A percentile compares a stretch with the other conserved stretches of the same genome.
Evolutionary conservation across 1,140 invertebrate species (phyloP).

Genomic region (Nautilus pompilius): DNA sequence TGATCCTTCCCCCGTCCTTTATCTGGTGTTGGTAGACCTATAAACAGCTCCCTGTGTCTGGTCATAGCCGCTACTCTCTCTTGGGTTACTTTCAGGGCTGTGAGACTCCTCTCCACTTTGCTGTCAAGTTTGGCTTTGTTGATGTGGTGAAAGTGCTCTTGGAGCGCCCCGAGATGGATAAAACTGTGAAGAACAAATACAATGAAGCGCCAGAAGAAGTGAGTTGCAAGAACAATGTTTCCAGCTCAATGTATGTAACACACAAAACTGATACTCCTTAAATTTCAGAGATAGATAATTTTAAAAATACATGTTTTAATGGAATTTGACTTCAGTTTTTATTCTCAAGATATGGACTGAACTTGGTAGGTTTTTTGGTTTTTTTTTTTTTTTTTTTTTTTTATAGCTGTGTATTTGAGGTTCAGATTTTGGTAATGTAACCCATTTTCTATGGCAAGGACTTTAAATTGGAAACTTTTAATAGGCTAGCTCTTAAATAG

Average conservation of each 20-base stretch:
- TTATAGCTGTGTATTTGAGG: neutral
- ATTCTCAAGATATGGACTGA: neutral
- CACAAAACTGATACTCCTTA: constrained; percentile 6
- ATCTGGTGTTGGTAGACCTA: no score
- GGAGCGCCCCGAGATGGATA: constrained; percentile 75
- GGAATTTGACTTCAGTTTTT: neutral
- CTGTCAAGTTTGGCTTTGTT: constrained; percentile 78
- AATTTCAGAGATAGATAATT: constrained; percentile 21
- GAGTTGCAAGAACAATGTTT: constrained; percentile 7
- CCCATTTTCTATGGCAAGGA: no score
- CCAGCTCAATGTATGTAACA: constrained; percentile 6
- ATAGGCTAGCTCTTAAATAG: no score
- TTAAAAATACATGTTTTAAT: constrained; percentile 4
- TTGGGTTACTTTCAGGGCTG: constrained; percentile 50
- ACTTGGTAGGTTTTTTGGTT: constrained; percentile 1
- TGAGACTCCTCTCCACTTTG: constrained; percentile 90
- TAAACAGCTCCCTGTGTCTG: no score
- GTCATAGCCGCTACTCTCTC: no score
- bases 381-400: constrained; percentile 4
- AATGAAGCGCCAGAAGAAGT: constrained; percentile 63
- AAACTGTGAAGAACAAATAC: constrained; percentile 69
- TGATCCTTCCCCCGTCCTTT: no score
- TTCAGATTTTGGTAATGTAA: no score
- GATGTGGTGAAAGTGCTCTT: constrained; percentile 75
- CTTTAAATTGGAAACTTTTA: no score